Conservation (phyloP, 2,888 invertebrate genomes). For the Nephrotoma appendiculata region DNA sequence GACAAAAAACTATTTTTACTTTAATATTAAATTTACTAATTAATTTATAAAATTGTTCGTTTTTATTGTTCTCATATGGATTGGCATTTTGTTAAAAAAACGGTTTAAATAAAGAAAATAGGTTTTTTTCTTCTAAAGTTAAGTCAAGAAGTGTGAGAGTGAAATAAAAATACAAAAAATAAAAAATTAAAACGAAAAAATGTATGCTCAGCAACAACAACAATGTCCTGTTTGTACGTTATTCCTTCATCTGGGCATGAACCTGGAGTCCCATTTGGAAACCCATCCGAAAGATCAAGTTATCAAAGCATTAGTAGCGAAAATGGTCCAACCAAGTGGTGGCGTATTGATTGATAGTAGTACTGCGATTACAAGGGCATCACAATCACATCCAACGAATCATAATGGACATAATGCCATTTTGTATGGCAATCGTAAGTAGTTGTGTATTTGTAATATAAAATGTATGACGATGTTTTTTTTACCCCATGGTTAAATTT, state of each 20-base stretch:
- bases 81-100: not conserved
- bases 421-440: not conserved
- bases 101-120: not conserved
- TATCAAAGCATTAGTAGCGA: slow-evolving; percentile 54
- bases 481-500: not conserved
- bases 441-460: not conserved
- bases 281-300: slow-evolving; percentile 83
- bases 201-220: slow-evolving; percentile 31
- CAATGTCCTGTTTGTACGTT: slow-evolving; percentile 76
- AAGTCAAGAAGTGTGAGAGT: not conserved
- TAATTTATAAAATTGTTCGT: not conserved
- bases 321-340: slow-evolving; percentile 11
- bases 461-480: not conserved
- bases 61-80: not conserved
- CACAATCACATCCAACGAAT: not conserved
- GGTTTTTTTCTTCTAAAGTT: not conserved
- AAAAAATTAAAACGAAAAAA: not conserved
- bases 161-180: not conserved
- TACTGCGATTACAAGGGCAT: not conserved
- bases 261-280: slow-evolving; percentile 63
- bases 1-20: not conserved
- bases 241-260: slow-evolving; percentile 69
- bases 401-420: not conserved
- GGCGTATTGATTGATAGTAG: not conserved
- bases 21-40: not conserved